Evolutionary conservation across 2,888 invertebrate genomes (phyloP).

Genomic region (Torymus texanus): DNA sequence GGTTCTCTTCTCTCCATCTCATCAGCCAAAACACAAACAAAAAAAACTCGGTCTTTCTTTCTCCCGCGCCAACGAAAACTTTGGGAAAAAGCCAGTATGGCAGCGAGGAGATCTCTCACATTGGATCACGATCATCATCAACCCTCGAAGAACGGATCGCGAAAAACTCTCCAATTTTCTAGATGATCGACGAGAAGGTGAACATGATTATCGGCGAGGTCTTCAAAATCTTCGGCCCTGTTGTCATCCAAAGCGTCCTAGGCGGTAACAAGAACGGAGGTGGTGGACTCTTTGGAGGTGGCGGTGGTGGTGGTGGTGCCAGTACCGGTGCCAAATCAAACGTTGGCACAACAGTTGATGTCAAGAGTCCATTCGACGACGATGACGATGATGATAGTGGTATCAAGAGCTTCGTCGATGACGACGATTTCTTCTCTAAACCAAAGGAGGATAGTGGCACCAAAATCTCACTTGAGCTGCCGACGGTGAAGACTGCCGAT

Average conservation of each 20-base stretch:
- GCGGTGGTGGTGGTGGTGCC: slow-evolving; percentile 17
- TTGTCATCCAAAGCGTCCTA: slow-evolving; percentile 81
- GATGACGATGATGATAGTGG: slow-evolving; percentile 77
- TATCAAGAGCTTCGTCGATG: slow-evolving; percentile 70
- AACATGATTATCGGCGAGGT: slow-evolving; percentile 84
- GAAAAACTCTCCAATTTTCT: slow-evolving; percentile 58
- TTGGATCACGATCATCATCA: background rate
- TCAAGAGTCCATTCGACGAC: slow-evolving; percentile 70
- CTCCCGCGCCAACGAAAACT: slow-evolving; percentile 42
- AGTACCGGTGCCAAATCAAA: slow-evolving; percentile 62
- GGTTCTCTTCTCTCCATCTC: slow-evolving; percentile 7
- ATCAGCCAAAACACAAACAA: background rate
- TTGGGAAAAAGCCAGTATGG: slow-evolving; percentile 33
- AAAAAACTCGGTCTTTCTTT: background rate
- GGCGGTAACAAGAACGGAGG: slow-evolving; percentile 74
- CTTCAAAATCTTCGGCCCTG: slow-evolving; percentile 86
- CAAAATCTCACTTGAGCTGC: slow-evolving; percentile 80
- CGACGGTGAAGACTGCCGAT: slow-evolving; percentile 83
- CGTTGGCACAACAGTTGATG: slow-evolving; percentile 70
- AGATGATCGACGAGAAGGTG: slow-evolving; percentile 87
- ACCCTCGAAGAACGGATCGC: background rate
- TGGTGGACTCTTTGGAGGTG: slow-evolving; percentile 62
- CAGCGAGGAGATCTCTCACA: slow-evolving; percentile 15
- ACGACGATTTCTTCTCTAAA: slow-evolving; percentile 52
- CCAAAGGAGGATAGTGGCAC: slow-evolving; percentile 73